Evolutionary conservation across 1,140 invertebrate species (phyloP), one percentile per base, ranked within the genome.

Genomic region (Drosophila sucinea): DNA sequence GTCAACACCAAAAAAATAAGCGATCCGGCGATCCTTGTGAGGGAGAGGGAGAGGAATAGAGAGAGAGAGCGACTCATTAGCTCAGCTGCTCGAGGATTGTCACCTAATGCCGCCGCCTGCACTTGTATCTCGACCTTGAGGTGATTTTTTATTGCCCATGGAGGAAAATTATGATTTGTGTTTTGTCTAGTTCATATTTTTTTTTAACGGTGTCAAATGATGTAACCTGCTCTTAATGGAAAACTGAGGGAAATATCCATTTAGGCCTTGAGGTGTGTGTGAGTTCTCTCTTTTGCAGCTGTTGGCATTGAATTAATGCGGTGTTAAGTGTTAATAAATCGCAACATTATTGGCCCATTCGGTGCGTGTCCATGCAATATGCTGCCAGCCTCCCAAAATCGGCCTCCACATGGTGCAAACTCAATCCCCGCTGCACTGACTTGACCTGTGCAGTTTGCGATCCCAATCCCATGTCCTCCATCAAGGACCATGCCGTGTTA

Each of bases 1-100:
- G 85, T 89, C 85, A 89, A 30, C 17, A 70, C 62, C 55, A 83
- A 87, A 79, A 77, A 79, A 85, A 81, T 40, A 63, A 61, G 38
- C 57, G 30, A 27, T 55, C 57, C 63, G 41, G 17, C 60, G 62
- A 10, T 38, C 67, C 10, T 2, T 70, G 47, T 66, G 27, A 2
- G 66, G 57, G 60, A n/a, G 35, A 55, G 47, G 10, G 3, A 66
- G 32, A 67, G 29, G 17, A 17, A 17, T 17, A 23, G 65, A 40
- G 61, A 58, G 17, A 47, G 29, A 25, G 7, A 29, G 60, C 23
- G 17, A 40, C 73, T 76, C 72, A 76, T 76, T 69, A 77, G 61
- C 41, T 58, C 64, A 72, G 55, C 41, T 58, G 62, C 29, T 41
- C 17, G 27, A 54, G 2, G 35, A 38, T 61, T 33, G 10, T 58